Percentiles rank a stretch among this genome's conserved stretches.
phyloP scores from a whole-genome alignment of 2,113 vertebrate species.

The Ceyx cyanopectus region DNA sequence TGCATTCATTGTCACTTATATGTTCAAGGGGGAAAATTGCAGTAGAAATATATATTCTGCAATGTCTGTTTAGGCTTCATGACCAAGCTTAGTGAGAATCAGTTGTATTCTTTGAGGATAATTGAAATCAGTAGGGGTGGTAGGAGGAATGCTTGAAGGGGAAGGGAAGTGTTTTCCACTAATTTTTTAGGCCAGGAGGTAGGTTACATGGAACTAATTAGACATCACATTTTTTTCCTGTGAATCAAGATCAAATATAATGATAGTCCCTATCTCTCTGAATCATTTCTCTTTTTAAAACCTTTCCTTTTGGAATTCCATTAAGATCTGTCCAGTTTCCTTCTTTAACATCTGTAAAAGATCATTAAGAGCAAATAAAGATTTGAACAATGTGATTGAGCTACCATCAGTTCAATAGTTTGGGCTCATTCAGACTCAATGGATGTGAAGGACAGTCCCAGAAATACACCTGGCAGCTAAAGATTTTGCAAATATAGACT shows the following conservation, averaged over 20 bases:
- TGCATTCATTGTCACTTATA: background rate
- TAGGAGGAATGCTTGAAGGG: background rate
- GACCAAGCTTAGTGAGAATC: background rate
- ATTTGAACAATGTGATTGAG: constrained; percentile 3
- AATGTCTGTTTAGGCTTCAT: background rate
- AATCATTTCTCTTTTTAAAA: background rate
- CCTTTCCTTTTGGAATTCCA: background rate
- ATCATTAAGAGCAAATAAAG: background rate
- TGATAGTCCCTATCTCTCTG: background rate
- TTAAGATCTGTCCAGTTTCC: background rate
- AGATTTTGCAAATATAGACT: background rate
- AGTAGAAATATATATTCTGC: background rate
- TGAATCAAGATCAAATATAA: background rate
- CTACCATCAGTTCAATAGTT: constrained; percentile 6
- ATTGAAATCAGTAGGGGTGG: background rate
- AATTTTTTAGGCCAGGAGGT: background rate
- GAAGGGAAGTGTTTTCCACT: background rate
- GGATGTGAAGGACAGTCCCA: background rate
- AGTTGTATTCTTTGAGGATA: background rate
- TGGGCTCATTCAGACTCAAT: background rate
- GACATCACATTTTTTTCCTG: background rate
- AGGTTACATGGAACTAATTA: background rate
- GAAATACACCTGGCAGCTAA: constrained; percentile 9
- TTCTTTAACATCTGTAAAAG: constrained; percentile 17
- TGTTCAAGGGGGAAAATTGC: background rate